Evolutionary conservation across 2,113 vertebrate species (phyloP).

Genomic region (Phycodurus eques): DNA sequence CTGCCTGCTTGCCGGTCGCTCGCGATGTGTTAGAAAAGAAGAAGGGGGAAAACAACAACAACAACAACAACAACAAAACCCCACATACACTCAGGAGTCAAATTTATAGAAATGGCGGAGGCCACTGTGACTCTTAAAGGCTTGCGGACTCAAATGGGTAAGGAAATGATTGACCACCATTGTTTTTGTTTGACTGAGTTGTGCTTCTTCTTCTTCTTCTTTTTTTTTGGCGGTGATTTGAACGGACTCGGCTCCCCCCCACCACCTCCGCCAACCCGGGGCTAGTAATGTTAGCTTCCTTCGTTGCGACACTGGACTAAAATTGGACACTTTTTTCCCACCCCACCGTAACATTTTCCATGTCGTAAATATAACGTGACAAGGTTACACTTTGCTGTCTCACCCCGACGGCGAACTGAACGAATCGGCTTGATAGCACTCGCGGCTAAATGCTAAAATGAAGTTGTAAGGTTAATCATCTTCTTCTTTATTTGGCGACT

Average conservation of each 20-base stretch:
- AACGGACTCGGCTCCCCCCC: slow-evolving; percentile 4
- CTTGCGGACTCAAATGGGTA: slow-evolving; percentile 77
- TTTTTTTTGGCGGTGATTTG: slow-evolving; percentile 20
- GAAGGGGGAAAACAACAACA: slow-evolving; percentile 1
- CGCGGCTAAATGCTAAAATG: slow-evolving; percentile 4
- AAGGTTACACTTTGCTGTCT: background rate
- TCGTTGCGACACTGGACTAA: slow-evolving; percentile 39
- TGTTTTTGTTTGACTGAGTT: background rate
- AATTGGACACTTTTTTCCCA: background rate
- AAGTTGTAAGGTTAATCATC: slow-evolving; percentile 14
- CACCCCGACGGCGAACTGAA: fast-evolving
- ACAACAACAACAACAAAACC: too few species aligned
- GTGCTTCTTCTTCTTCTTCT: background rate
- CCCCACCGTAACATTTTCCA: background rate
- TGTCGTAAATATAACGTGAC: background rate
- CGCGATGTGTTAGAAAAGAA: slow-evolving; percentile 40
- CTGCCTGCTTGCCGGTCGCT: slow-evolving; percentile 30
- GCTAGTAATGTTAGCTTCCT: slow-evolving; percentile 55
- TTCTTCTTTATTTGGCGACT: background rate
- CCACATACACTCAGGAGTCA: slow-evolving; percentile 45
- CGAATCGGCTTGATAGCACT: background rate
- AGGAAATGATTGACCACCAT: slow-evolving; percentile 21
- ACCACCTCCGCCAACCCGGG: background rate
- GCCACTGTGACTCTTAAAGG: slow-evolving; percentile 75
- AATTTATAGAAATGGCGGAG: slow-evolving; percentile 81